Evolutionary conservation across 2,113 vertebrate species (phyloP).

Genomic region (Pristiophorus japonicus): DNA sequence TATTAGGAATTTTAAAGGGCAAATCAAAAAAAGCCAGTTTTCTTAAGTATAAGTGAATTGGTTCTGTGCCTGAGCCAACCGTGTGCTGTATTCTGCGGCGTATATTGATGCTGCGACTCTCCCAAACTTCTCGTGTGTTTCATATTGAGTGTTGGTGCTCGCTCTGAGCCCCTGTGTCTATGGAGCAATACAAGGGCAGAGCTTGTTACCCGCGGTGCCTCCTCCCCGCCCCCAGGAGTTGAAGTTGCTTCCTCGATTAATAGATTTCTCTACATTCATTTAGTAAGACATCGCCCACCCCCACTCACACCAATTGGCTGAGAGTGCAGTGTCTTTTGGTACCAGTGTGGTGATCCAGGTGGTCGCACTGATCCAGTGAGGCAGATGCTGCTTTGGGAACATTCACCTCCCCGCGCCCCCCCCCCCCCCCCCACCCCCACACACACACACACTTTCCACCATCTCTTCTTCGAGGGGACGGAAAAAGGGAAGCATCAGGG

Average conservation of each 20-base stretch:
- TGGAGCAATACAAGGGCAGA: not conserved
- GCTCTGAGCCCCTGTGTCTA: not conserved
- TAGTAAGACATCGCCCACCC: not conserved
- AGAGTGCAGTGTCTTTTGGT: not conserved
- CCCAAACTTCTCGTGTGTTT: not conserved
- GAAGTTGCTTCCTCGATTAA: not conserved
- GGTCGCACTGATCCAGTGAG: not conserved
- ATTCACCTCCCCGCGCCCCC: no score
- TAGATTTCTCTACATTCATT: not conserved
- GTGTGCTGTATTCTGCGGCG: not conserved
- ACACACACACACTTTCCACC: not conserved
- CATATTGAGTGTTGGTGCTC: not conserved
- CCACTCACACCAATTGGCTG: not conserved
- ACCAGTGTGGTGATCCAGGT: not conserved
- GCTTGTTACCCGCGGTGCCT: no score
- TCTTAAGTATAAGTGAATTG: not conserved
- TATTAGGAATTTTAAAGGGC: not conserved
- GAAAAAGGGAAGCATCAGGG: not conserved
- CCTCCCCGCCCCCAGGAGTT: not conserved
- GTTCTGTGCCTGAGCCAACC: not conserved
- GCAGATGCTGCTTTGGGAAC: constrained; percentile 12
- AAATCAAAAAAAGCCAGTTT: not conserved
- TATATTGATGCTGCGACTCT: not conserved
- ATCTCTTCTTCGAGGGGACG: not conserved
- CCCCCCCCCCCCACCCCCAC: no score